Percentiles rank a stretch among this genome's conserved stretches.
Evolutionary conservation across 2,888 invertebrate genomes (phyloP).

Genomic region (Pogonocherus hispidulus): DNA sequence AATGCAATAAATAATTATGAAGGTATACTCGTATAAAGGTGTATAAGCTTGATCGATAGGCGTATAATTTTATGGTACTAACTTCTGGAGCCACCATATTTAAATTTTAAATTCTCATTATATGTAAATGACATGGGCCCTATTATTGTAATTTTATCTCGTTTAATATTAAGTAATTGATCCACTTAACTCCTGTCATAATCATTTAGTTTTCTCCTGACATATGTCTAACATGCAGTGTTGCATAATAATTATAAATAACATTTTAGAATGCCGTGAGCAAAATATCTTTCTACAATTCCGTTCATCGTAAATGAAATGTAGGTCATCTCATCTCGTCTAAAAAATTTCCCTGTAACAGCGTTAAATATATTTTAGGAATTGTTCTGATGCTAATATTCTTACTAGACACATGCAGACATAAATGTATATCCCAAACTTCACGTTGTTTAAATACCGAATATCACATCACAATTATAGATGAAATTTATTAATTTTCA

Average conservation of each 20-base stretch:
- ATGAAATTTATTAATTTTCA: too few relatives aligned
- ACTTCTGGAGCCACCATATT: background rate
- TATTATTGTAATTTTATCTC: background rate
- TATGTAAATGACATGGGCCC: background rate
- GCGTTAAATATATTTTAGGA: background rate
- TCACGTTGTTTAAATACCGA: too few relatives aligned
- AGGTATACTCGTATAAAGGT: too few relatives aligned
- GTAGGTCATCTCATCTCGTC: background rate
- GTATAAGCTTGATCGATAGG: too few relatives aligned
- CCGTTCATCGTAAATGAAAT: background rate
- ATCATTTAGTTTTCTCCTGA: background rate
- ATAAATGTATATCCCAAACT: too few relatives aligned
- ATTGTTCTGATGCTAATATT: too few relatives aligned
- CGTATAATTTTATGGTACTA: background rate
- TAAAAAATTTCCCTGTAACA: background rate
- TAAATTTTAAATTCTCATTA: background rate
- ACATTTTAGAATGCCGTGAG: background rate
- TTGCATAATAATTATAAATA: background rate
- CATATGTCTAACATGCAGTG: background rate
- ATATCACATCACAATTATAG: too few relatives aligned
- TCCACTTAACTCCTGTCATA: background rate
- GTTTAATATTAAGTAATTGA: constrained; percentile 2
- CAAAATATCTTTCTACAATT: background rate
- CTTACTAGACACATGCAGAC: too few relatives aligned
- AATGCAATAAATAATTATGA: background rate